Base-by-base conservation (phyloP, 2,797 vertebrate genomes). In the Poecilia picta region DNA sequence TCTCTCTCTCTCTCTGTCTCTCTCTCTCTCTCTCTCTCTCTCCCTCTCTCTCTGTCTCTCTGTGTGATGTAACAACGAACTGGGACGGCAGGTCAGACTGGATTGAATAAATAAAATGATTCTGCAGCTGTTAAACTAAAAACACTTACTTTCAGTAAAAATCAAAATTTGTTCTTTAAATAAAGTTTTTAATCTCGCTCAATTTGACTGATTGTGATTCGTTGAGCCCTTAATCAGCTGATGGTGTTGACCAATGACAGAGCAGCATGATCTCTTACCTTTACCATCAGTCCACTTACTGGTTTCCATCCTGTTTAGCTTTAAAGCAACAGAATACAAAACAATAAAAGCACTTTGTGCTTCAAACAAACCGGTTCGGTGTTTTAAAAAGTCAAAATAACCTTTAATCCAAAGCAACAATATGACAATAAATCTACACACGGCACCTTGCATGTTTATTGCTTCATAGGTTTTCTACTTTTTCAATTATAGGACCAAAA, bases 61-160 rank as follows among this genome's bases (percentile, higher is more conserved):
- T 57, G 53, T 64, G 79, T 71, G 80, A 81, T 33, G 75, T 78
- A 84, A 85, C 23, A 47, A 73, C 41, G 5, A 55, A 79, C 85
- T 74, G 43, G 88, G 45, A 57, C 1, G 7, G 72, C 82, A 51
- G 81, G 87, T 82, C 13, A 1, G 62, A 76, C 79, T 0, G 0
- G 66, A 66, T 8, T 47, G 33, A n/a, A n/a, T n/a, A 43, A 47
- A 45, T 72, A 6, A 46, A 18, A 10, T 41, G 18, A 74, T 36
- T 51, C 10, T 46, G 23, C 16, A 11, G 25, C 62, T 8, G 8
- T 5, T 70, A 15, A 43, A 70, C 39, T 13, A 28, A 70, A 70
- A 23, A 43, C 33, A 41, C 20, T 68, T 41, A 23, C 11, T 70
- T 25, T 23, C 8, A 43, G 1, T 15, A 70, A 43, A 70, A 41